These are phyloP conservation scores for Acleris sparsana DNA, from an alignment of 2,888 invertebrate species.

Conservation along the genomic window DNA sequence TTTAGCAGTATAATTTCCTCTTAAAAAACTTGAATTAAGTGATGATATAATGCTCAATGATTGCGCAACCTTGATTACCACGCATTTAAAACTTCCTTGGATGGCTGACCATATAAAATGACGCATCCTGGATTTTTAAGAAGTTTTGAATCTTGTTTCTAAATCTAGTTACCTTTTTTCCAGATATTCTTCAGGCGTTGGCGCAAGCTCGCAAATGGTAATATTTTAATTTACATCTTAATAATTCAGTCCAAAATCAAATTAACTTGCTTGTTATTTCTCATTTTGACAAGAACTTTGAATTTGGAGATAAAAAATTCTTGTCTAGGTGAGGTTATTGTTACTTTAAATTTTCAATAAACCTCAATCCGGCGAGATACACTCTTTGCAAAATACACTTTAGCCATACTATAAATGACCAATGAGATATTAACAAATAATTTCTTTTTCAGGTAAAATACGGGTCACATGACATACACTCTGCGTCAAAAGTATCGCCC, in stretches of 20 bases:
- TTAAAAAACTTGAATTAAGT: conserved; percentile 44
- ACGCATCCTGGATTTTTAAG: no score
- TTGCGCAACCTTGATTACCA: conserved; percentile 82
- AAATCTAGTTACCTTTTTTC: conserved; percentile 14
- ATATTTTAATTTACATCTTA: not conserved
- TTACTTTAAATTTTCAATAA: conserved; percentile 60
- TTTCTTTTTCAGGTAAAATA: not conserved
- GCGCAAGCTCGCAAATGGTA: conserved; percentile 28
- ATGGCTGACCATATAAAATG: conserved; percentile 70
- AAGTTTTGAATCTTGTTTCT: not conserved
- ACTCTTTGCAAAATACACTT: conserved; percentile 37
- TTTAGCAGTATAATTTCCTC: not conserved
- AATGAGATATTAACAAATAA: not conserved
- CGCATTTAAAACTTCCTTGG: conserved; percentile 83
- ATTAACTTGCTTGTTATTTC: conserved; percentile 53
- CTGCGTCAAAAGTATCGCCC: no score
- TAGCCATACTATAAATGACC: not conserved
- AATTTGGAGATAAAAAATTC: conserved; percentile 65
- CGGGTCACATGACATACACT: no score
- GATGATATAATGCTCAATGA: conserved; percentile 81
- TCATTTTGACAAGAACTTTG: conserved; percentile 55
- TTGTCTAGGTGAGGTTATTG: conserved; percentile 80
- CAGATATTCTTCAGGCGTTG: not conserved
- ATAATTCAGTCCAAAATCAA: conserved; percentile 49
- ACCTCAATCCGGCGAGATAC: conserved; percentile 81